Evolutionary conservation across 2,113 vertebrate species (phyloP).

Genomic region (Tragelaphus scriptus): DNA sequence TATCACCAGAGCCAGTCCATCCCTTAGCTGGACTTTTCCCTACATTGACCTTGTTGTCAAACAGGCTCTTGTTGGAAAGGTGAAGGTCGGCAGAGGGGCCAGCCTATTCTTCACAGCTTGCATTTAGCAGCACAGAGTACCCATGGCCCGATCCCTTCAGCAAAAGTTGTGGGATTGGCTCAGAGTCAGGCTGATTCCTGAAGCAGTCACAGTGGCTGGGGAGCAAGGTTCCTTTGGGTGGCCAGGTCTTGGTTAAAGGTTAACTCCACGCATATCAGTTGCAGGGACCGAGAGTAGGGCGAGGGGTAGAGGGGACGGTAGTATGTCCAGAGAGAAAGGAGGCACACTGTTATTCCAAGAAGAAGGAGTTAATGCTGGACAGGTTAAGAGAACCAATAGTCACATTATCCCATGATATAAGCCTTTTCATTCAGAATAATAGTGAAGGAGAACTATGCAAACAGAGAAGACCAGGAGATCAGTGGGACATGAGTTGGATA

Average conservation of each 20-base stretch:
- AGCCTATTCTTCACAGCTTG: background rate
- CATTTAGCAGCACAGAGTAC: background rate
- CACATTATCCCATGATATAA: background rate
- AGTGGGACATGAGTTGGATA: accelerated
- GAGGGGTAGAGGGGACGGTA: accelerated
- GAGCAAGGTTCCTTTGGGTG: background rate
- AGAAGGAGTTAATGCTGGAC: background rate
- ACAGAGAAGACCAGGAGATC: background rate
- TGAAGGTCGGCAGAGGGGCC: background rate
- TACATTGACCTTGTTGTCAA: background rate
- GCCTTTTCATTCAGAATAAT: background rate
- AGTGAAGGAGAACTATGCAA: background rate
- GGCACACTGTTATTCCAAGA: no score
- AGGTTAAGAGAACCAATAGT: background rate
- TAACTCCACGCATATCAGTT: background rate
- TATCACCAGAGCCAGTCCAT: background rate
- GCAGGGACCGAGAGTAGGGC: background rate
- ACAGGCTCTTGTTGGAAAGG: background rate
- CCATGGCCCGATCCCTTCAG: background rate
- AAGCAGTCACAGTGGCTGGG: background rate
- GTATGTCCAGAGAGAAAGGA: background rate
- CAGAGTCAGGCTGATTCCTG: background rate
- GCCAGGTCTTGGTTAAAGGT: background rate
- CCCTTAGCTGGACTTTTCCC: background rate
- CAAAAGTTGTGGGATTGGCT: background rate